A percentile compares a stretch with the other conserved stretches of the same genome.
Evolutionary conservation across 2,888 invertebrate species (phyloP).

Genomic region (Coenonympha arcania): DNA sequence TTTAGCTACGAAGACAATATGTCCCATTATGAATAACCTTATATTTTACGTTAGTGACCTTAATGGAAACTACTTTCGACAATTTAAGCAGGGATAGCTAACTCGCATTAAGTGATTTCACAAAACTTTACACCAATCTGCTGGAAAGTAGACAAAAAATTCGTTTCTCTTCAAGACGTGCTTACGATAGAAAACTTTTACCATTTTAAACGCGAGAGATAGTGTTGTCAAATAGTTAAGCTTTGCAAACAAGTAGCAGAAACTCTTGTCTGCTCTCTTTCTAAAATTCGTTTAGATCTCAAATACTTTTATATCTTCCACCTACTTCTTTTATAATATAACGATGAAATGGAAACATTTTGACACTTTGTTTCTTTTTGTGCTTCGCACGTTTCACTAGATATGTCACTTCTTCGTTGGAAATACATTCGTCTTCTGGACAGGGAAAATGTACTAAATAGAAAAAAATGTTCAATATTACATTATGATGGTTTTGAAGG

Average conservation of each 20-base stretch:
- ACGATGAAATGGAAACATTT: background rate
- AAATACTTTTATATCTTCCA: too few species aligned
- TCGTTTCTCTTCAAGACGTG: background rate
- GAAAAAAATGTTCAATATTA: too few species aligned
- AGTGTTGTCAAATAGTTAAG: background rate
- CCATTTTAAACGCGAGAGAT: background rate
- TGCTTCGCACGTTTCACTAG: background rate
- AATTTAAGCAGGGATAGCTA: background rate
- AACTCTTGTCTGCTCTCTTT: too few species aligned
- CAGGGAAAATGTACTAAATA: background rate
- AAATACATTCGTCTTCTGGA: background rate
- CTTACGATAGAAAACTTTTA: background rate
- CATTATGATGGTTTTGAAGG: too few species aligned
- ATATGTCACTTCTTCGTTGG: background rate
- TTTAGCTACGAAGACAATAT: too few species aligned
- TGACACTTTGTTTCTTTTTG: background rate
- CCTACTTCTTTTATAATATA: too few species aligned
- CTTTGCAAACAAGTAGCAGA: too few species aligned
- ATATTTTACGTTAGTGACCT: too few species aligned
- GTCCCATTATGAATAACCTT: too few species aligned
- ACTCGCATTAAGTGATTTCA: background rate
- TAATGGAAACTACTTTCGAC: background rate
- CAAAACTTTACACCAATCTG: conserved; percentile 1
- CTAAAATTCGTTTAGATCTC: too few species aligned
- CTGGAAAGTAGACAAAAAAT: background rate